Conservation (phyloP, 2,888 invertebrate species). For the Polylopha cassiicola region DNA sequence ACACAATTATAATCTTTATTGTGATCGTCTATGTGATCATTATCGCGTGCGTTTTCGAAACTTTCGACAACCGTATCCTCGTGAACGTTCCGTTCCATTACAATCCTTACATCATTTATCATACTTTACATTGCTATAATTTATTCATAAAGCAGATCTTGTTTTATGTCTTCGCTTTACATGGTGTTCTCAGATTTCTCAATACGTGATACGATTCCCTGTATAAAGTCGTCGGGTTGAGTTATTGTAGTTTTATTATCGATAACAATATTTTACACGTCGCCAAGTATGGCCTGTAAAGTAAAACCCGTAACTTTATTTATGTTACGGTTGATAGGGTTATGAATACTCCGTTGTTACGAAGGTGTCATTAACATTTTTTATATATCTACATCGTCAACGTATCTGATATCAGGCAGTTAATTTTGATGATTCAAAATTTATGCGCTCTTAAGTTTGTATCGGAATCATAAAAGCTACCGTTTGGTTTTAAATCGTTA, state of each 20-base stretch:
- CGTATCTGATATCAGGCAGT: conserved; percentile 41
- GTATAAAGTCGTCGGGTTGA: conserved; percentile 56
- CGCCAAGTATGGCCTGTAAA: conserved; percentile 58
- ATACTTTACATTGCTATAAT: conserved; percentile 74
- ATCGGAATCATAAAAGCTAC: conserved; percentile 24
- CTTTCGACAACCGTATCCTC: conserved; percentile 35
- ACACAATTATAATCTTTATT: conserved; percentile 40
- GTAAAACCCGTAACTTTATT: conserved; percentile 52
- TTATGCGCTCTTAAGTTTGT: conserved; percentile 29
- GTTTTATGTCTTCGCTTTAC: conserved; percentile 71
- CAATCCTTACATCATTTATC: conserved; percentile 72
- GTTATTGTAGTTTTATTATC: conserved; percentile 64
- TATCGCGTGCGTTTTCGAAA: conserved; percentile 26
- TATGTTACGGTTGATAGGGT: conserved; percentile 43
- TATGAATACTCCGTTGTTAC: conserved; percentile 45
- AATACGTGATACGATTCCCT: conserved; percentile 65
- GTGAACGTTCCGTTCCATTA: conserved; percentile 68
- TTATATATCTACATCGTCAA: conserved; percentile 31
- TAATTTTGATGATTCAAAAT: conserved; percentile 32
- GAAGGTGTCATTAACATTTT: conserved; percentile 36
- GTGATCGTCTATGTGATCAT: conserved; percentile 26
- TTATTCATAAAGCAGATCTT: conserved; percentile 68
- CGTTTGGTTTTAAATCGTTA: conserved; percentile 1
- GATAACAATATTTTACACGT: conserved; percentile 72
- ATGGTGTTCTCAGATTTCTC: conserved; percentile 67